Evolutionary conservation across 2,888 invertebrate species (phyloP).

Genomic region (Lithophane semibrunnea): DNA sequence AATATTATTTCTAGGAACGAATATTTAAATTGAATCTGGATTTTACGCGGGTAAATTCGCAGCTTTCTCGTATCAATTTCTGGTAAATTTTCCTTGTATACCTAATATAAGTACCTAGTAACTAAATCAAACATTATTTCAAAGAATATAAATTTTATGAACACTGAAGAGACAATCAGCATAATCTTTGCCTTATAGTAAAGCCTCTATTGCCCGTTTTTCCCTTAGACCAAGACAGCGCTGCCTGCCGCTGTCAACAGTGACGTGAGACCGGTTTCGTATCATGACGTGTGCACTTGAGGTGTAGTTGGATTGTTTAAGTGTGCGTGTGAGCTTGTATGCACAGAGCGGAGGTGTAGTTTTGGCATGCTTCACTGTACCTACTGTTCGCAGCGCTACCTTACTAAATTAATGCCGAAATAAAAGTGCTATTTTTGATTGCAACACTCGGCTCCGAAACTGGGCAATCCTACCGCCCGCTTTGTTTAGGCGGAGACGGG

Average conservation of each 20-base stretch:
- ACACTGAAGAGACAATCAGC: not conserved
- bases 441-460: no score
- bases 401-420: not conserved
- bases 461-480: no score
- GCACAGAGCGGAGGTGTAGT: no score
- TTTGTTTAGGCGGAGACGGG: not conserved
- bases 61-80: conserved; percentile 5
- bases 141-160: not conserved
- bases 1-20: conserved; percentile 19
- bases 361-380: no score
- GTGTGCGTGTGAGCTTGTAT: no score
- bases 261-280: no score
- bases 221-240: no score
- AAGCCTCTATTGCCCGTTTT: not conserved
- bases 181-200: not conserved
- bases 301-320: no score
- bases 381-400: no score
- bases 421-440: not conserved
- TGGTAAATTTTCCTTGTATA: conserved; percentile 15
- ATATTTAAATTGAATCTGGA: conserved; percentile 13
- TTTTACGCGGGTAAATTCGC: conserved; percentile 10
- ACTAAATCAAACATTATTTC: not conserved
- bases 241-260: no score
- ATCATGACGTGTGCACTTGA: no score
- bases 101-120: no score